Percentiles rank a stretch among this genome's conserved stretches.
Evolutionary conservation across 2,888 invertebrate genomes (phyloP).

Genomic region (Iphiclides podalirius): DNA sequence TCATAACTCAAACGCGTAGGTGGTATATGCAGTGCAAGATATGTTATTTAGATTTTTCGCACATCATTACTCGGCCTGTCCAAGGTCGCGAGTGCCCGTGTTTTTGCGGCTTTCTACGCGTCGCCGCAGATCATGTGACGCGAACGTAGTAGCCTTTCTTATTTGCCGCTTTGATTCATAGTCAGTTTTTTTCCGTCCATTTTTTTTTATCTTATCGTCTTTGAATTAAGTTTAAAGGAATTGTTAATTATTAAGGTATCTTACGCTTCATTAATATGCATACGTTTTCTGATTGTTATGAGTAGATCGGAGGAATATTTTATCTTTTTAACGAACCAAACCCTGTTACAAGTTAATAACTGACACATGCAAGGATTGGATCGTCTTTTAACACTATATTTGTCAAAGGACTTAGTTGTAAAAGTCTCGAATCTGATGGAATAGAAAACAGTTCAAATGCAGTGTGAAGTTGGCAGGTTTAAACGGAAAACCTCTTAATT

Average conservation of each 20-base stretch:
- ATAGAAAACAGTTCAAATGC: too few species aligned
- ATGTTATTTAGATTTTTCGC: constrained; percentile 23
- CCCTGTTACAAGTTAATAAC: too few species aligned
- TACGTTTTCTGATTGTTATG: too few species aligned
- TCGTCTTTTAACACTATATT: too few species aligned
- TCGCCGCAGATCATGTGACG: constrained; percentile 39
- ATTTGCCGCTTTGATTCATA: constrained; percentile 9
- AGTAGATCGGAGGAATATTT: too few species aligned
- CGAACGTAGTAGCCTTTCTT: constrained; percentile 34
- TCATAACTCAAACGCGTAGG: constrained; percentile 12
- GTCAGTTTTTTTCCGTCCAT: neutral
- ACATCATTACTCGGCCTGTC: constrained; percentile 22
- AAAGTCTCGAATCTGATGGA: too few species aligned
- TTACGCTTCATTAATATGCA: neutral
- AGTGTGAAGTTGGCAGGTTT: too few species aligned
- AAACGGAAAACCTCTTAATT: too few species aligned
- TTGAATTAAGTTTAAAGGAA: neutral
- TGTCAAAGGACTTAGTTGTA: too few species aligned
- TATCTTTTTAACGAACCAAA: too few species aligned
- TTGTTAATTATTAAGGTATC: neutral
- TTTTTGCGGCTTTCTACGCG: constrained; percentile 30
- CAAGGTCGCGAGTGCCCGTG: constrained; percentile 30
- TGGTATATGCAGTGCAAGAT: neutral
- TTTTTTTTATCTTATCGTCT: neutral
- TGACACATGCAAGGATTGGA: too few species aligned